These are phyloP conservation scores for Drosophila parthenogenetica DNA, from an alignment of 2,888 invertebrate species.

Conservation along the genomic window DNA sequence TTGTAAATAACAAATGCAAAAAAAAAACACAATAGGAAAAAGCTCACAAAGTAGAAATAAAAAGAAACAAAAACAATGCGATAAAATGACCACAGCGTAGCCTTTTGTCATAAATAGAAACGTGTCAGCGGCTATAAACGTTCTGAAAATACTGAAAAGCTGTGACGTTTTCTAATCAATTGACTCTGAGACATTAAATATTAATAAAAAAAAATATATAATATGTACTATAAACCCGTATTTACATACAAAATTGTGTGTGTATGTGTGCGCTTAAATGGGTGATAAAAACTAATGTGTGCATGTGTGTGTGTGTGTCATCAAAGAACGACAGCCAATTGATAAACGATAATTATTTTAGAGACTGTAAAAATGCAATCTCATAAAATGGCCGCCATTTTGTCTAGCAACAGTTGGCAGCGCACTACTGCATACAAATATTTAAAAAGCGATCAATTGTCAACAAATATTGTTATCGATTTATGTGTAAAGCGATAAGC, in stretches of 20 bases:
- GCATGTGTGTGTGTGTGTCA: slow-evolving; percentile 16
- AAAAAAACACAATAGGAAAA: slow-evolving; percentile 1
- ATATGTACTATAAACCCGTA: neutral
- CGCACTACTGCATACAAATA: slow-evolving; percentile 8
- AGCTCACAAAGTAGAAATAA: neutral
- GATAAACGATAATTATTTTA: slow-evolving; percentile 28
- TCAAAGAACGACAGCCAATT: slow-evolving; percentile 27
- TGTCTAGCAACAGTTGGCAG: slow-evolving; percentile 14
- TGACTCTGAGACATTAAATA: slow-evolving; percentile 31
- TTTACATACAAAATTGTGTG: slow-evolving; percentile 1
- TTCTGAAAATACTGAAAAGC: slow-evolving; percentile 28
- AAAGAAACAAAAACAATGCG: slow-evolving; percentile 15
- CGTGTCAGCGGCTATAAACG: slow-evolving; percentile 24
- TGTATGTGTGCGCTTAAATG: slow-evolving; percentile 2
- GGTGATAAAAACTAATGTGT: slow-evolving; percentile 29
- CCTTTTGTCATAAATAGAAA: slow-evolving; percentile 37
- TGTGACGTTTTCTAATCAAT: slow-evolving; percentile 40
- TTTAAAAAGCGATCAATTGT: slow-evolving; percentile 32
- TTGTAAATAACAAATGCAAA: slow-evolving; percentile 14
- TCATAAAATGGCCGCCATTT: slow-evolving; percentile 28
- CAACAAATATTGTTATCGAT: slow-evolving; percentile 32
- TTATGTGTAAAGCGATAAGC: slow-evolving; percentile 37
- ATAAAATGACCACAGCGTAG: slow-evolving; percentile 25
- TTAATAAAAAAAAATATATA: slow-evolving; percentile 26
- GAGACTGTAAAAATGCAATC: slow-evolving; percentile 17